Conservation (phyloP, 2,797 vertebrate genomes). For the Okamejei kenojei region DNA sequence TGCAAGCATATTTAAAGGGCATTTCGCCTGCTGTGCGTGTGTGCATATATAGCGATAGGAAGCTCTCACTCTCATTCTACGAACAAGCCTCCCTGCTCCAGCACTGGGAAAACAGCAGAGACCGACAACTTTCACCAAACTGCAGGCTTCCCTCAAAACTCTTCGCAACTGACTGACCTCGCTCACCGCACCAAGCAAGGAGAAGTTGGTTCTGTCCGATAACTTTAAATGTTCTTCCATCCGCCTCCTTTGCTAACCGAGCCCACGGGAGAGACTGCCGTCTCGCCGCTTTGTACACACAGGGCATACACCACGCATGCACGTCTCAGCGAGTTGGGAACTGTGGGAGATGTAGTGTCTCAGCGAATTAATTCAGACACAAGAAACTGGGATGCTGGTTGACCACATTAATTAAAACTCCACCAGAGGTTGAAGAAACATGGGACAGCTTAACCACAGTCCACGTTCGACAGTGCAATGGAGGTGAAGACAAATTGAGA, state of each 20-base stretch:
- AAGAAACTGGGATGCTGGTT: no score
- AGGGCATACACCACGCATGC: not conserved
- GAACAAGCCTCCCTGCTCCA: not conserved
- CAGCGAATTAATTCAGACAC: no score
- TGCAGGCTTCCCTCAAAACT: not conserved
- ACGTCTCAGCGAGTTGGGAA: not conserved
- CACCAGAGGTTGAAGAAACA: not conserved
- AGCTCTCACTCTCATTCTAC: not conserved
- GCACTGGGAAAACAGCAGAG: not conserved
- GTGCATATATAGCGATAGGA: not conserved
- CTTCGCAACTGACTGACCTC: not conserved
- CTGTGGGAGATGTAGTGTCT: conserved; percentile 10
- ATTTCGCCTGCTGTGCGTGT: no score
- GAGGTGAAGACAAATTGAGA: not conserved
- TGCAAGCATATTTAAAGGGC: not conserved
- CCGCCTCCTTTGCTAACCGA: not conserved
- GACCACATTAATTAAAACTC: not conserved
- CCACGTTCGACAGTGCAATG: no score
- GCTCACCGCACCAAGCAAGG: no score
- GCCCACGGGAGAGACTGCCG: not conserved
- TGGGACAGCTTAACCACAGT: not conserved
- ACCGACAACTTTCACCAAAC: not conserved
- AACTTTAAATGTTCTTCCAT: not conserved
- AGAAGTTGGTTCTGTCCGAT: not conserved
- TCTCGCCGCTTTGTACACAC: conserved; percentile 26